These are phyloP conservation scores for Himalopsyche kuldschensis DNA, from an alignment of 2,888 invertebrate genomes.

Conservation along the genomic window DNA sequence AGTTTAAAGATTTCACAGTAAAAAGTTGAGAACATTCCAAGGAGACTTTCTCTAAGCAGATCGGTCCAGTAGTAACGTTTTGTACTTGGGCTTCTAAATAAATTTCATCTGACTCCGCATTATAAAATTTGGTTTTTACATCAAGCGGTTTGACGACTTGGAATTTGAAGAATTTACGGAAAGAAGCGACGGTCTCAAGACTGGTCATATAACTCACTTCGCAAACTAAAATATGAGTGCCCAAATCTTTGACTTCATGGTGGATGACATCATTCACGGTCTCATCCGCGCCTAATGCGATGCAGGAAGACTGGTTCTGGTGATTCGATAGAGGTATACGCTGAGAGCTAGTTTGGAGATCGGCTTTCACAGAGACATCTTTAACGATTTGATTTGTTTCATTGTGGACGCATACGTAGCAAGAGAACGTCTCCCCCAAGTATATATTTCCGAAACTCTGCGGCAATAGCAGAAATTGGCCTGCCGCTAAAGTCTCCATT, in stretches of 20 bases:
- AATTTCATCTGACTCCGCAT: slow-evolving; percentile 82
- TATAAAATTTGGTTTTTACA: slow-evolving; percentile 98
- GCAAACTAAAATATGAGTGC: slow-evolving; percentile 96
- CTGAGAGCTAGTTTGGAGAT: slow-evolving; percentile 91
- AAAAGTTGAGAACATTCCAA: slow-evolving; percentile 92
- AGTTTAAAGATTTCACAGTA: slow-evolving; percentile 75
- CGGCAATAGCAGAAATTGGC: slow-evolving; percentile 89
- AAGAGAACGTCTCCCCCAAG: slow-evolving; percentile 96
- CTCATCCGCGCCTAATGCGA: slow-evolving; percentile 71
- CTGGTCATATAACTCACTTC: slow-evolving; percentile 89
- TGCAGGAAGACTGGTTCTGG: slow-evolving; percentile 64
- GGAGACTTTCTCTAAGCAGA: slow-evolving; percentile 91
- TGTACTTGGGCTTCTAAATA: slow-evolving; percentile 77
- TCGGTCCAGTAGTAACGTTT: slow-evolving; percentile 91
- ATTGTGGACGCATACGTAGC: slow-evolving; percentile 96
- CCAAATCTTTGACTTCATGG: slow-evolving; percentile 99
- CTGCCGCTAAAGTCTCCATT: slow-evolving; percentile 80
- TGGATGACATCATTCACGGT: slow-evolving; percentile 94
- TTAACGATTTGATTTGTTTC: slow-evolving; percentile 83
- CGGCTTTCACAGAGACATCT: slow-evolving; percentile 87
- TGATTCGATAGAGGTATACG: slow-evolving; percentile 79
- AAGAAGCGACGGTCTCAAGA: slow-evolving; percentile 75
- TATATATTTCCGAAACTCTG: slow-evolving; percentile 98
- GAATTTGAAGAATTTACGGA: slow-evolving; percentile 97
- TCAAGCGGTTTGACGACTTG: slow-evolving; percentile 96